Base-by-base conservation (phyloP, 2,888 invertebrate species). In the Pandemis heparana region DNA sequence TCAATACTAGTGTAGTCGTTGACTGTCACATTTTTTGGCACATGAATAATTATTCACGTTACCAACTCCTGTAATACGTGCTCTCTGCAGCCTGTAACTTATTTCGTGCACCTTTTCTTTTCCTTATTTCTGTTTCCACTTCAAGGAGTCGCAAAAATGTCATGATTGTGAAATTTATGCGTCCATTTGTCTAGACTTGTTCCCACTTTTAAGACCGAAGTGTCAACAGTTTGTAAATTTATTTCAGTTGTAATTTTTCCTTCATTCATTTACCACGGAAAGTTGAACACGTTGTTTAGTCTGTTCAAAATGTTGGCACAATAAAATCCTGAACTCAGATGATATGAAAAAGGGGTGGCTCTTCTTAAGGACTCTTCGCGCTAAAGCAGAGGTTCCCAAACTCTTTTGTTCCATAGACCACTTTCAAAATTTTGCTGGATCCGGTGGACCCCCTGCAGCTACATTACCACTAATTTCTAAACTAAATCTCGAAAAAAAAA, bases 101-200 rank as follows among this genome's bases (percentile, higher is more conserved):
- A n/a, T 14, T 48, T 59, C 16, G 43, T 41, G 12, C 43, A 46
- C 9, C 43, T 38, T 12, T 16, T 12, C 0, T 68, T 14, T 61
- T 14, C 38, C 16, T 48, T 68, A 38, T 46, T 43, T 1, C 16
- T 10, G 53, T 39, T 38, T 63, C 41, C 56, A 56, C 23, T 56
- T 56, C 18, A 56, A 18, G 14, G 18, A 53, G 51, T 53, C 39
- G 39, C 39, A 39, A 39, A 53, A 53, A 53, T 1, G 65, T 51
- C 53, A 16, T 7, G 53, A 16, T 66, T 39, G 41, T 66, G 16
- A 38, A 66, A 48, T 60, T 48, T 61, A 68, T 48, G 12, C 12
- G 4, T 68, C 46, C 48, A 14, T 48, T 68, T 60, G 16, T 38
- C 65, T 41, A 53, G 53, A 53, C 68, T 48, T 60, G 3, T 6